Evolutionary conservation across 2,113 vertebrate species (phyloP).

Genomic region (Poeciliopsis retropinna): DNA sequence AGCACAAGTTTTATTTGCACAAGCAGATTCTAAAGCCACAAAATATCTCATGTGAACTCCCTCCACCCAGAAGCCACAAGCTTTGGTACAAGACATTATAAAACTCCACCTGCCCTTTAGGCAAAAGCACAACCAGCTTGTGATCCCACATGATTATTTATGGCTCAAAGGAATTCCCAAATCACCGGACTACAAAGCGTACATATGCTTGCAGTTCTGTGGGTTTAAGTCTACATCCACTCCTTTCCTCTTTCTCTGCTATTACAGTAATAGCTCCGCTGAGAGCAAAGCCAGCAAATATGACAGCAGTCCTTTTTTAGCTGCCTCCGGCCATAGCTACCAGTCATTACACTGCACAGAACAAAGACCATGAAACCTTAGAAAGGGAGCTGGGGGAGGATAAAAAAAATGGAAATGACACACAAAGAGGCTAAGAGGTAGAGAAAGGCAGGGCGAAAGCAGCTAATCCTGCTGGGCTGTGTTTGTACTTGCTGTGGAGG

Average conservation of each 20-base stretch:
- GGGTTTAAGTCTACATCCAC: slow-evolving; percentile 33
- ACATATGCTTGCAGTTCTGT: slow-evolving; percentile 14
- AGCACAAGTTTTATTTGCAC: background rate
- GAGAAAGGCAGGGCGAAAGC: slow-evolving; percentile 7
- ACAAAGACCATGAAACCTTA: slow-evolving; percentile 48
- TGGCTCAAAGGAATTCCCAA: slow-evolving; percentile 12
- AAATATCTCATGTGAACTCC: background rate
- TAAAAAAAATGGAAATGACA: slow-evolving; percentile 32
- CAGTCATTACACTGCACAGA: slow-evolving; percentile 40
- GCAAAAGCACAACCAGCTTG: background rate
- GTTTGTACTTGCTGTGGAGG: slow-evolving; percentile 57
- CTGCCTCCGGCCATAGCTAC: slow-evolving; percentile 43
- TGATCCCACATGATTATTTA: slow-evolving; percentile 16
- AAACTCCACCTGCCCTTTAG: background rate
- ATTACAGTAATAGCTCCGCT: slow-evolving; percentile 47
- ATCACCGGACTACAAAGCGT: slow-evolving; percentile 37
- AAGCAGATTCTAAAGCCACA: background rate
- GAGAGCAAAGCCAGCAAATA: slow-evolving; percentile 23
- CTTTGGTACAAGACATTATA: background rate
- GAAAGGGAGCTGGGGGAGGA: slow-evolving; percentile 18
- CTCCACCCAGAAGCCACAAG: background rate
- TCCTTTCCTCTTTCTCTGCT: slow-evolving; percentile 40
- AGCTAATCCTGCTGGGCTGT: slow-evolving; percentile 37
- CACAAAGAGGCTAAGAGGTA: slow-evolving; percentile 4
- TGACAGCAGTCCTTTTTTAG: slow-evolving; percentile 35